Percentiles rank a stretch among this genome's conserved stretches.
These are phyloP conservation scores for Oscheius sp. DNA, from an alignment of 2,888 invertebrate genomes.

Conservation along the genomic window DNA sequence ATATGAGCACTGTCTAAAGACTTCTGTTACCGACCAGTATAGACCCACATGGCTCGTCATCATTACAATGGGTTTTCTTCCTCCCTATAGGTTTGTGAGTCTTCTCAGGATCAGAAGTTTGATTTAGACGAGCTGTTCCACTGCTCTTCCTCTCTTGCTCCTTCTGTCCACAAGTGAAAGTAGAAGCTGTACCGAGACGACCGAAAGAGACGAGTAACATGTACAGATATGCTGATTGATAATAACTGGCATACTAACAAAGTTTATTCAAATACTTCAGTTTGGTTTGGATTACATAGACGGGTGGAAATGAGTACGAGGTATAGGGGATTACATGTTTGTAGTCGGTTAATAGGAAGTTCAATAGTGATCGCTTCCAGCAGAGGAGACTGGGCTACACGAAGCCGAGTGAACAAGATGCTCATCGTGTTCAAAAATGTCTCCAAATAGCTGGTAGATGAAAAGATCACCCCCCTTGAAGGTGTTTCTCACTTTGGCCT, in stretches of 20 bases:
- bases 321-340: not conserved
- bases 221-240: slow-evolving; percentile 55
- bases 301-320: not conserved
- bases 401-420: slow-evolving; percentile 49
- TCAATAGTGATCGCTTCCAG: slow-evolving; percentile 28
- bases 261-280: not conserved
- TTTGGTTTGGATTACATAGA: not conserved
- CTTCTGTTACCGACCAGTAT: too few species aligned
- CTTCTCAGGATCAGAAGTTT: not conserved
- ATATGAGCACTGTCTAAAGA: too few species aligned
- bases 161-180: slow-evolving; percentile 50
- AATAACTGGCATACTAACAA: not conserved
- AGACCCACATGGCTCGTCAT: slow-evolving; percentile 51
- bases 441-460: slow-evolving; percentile 69
- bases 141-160: slow-evolving; percentile 51
- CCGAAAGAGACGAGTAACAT: slow-evolving; percentile 52
- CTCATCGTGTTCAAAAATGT: slow-evolving; percentile 61
- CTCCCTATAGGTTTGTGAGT: slow-evolving; percentile 47
- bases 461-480: slow-evolving; percentile 53
- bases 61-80: slow-evolving; percentile 51
- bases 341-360: not conserved
- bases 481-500: slow-evolving; percentile 62
- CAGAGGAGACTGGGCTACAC: slow-evolving; percentile 45
- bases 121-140: slow-evolving; percentile 48
- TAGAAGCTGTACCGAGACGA: slow-evolving; percentile 53